These are phyloP conservation scores for Marronus borbonicus DNA, from an alignment of 2,888 invertebrate genomes.

Conservation along the genomic window DNA sequence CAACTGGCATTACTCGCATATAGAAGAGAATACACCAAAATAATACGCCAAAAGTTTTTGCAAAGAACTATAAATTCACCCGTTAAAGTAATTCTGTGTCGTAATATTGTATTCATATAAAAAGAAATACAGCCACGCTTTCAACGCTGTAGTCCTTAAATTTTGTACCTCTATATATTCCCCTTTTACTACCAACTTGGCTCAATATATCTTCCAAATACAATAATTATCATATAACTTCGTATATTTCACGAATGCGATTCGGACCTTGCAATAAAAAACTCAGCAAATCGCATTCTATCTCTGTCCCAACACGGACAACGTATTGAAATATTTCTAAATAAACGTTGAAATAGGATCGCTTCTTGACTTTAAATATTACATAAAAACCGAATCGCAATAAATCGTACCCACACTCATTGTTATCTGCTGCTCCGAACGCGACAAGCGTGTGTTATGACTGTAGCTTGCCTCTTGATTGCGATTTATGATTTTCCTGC, in stretches of 20 bases:
- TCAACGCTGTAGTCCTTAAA: too few relatives aligned
- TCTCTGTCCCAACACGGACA: not conserved
- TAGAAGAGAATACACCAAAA: too few relatives aligned
- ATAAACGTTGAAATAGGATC: constrained; percentile 51
- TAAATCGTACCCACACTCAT: constrained; percentile 58
- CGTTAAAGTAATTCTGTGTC: too few relatives aligned
- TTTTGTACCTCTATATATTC: too few relatives aligned
- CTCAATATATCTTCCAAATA: not conserved
- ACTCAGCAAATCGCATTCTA: constrained; percentile 10
- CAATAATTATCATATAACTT: constrained; percentile 20
- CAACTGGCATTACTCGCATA: too few relatives aligned
- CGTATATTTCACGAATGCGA: not conserved
- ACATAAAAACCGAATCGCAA: constrained; percentile 53
- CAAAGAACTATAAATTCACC: too few relatives aligned
- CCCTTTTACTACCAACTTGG: too few relatives aligned
- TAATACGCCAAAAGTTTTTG: too few relatives aligned
- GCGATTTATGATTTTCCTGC: constrained; percentile 58
- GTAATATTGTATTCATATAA: too few relatives aligned
- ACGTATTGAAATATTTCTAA: constrained; percentile 50
- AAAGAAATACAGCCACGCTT: too few relatives aligned
- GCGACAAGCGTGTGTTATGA: constrained; percentile 58
- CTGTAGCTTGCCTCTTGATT: constrained; percentile 58
- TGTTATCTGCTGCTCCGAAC: constrained; percentile 54
- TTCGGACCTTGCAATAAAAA: constrained; percentile 2
- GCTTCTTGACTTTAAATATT: constrained; percentile 52